A percentile compares a stretch with the other conserved stretches of the same genome.
phyloP scores from a whole-genome alignment of 1,140 invertebrate genomes.

The Trachymyrmex septentrionalis region DNA sequence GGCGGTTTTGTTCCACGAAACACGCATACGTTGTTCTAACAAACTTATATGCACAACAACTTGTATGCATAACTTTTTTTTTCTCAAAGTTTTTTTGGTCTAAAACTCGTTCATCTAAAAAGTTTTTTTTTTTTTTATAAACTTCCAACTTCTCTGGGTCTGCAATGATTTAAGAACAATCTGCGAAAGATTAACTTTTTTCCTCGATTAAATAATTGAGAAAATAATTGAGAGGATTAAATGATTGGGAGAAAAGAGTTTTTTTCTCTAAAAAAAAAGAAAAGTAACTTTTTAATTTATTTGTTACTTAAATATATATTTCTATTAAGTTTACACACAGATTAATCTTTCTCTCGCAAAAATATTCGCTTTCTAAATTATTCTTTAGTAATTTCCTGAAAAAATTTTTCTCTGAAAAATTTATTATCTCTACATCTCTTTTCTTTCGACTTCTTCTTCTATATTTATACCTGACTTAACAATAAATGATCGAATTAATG shows the following conservation, averaged over 20 bases:
- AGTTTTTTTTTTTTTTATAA: constrained; percentile 14
- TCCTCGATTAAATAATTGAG: not conserved
- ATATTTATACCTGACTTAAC: not conserved
- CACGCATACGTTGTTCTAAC: constrained; percentile 26
- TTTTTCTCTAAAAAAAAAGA: too few relatives aligned
- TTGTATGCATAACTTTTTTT: not conserved
- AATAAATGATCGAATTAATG: constrained; percentile 29
- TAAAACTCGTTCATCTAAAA: not conserved
- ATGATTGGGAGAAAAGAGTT: not conserved
- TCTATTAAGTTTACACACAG: not conserved
- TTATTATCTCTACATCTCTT: not conserved
- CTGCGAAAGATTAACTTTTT: not conserved
- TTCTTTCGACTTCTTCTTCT: not conserved
- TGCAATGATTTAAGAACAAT: not conserved
- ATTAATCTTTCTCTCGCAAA: not conserved
- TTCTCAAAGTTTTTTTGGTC: too few relatives aligned
- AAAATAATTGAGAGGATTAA: not conserved
- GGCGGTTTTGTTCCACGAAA: constrained; percentile 24
- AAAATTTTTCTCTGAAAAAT: not conserved
- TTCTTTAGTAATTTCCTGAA: not conserved
- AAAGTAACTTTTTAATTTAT: not conserved
- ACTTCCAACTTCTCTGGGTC: not conserved
- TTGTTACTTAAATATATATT: not conserved
- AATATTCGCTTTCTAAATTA: not conserved
- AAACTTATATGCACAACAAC: constrained; percentile 6